A percentile compares a stretch with the other conserved stretches of the same genome.
Conservation (phyloP, 2,797 vertebrate genomes). For the Amblyopsis hoosieri region DNA sequence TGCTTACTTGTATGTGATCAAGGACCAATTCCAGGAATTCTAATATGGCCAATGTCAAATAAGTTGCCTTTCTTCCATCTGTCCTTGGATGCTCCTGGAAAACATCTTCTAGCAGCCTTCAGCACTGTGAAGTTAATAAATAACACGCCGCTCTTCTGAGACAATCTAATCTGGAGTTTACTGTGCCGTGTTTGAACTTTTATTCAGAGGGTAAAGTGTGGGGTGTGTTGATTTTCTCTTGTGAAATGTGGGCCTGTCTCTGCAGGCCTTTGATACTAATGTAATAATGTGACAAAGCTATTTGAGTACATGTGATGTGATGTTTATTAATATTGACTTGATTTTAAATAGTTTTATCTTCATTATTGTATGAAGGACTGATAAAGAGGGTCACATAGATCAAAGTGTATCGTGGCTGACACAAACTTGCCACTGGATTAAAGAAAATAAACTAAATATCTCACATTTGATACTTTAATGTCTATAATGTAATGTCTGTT, state of each 20-base stretch:
- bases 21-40: not conserved
- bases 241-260: too few species aligned
- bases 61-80: conserved; percentile 2
- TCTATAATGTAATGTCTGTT: too few species aligned
- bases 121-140: conserved; percentile 44
- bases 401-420: not conserved
- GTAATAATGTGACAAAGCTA: too few species aligned
- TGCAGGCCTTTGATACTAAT: too few species aligned
- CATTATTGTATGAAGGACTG: not conserved
- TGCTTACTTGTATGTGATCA: too few species aligned
- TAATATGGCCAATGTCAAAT: not conserved
- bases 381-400: not conserved
- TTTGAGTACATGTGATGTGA: too few species aligned
- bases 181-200: conserved; percentile 29
- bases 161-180: conserved; percentile 34
- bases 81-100: conserved; percentile 23
- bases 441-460: too few species aligned
- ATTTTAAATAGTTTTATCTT: too few species aligned
- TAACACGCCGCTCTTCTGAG: conserved; percentile 31
- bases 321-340: conserved; percentile 16
- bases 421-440: not conserved
- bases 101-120: conserved; percentile 26
- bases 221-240: too few species aligned
- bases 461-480: too few species aligned
- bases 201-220: not conserved